A percentile compares a stretch with the other conserved stretches of the same genome.
Evolutionary conservation across 2,113 vertebrate genomes (phyloP).

Genomic region (Glaucomys volans): DNA sequence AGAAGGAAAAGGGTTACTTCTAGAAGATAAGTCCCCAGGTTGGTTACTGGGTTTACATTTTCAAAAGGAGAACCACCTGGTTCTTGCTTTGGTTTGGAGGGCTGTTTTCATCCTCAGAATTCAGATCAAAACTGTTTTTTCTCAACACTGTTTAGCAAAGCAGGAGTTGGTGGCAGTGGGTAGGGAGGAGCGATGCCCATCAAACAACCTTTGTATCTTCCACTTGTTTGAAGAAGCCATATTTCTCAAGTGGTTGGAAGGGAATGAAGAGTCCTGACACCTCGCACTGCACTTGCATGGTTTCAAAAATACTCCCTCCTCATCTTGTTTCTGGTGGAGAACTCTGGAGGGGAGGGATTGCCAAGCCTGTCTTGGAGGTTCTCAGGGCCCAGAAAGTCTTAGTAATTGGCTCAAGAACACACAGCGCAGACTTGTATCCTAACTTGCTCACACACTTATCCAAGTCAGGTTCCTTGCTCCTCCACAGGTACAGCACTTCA

Average conservation of each 20-base stretch:
- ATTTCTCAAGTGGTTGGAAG: background rate
- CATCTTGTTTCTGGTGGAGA: background rate
- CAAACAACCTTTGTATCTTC: background rate
- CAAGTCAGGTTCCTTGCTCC: background rate
- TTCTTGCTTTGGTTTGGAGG: conserved; percentile 42
- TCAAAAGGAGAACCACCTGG: conserved; percentile 6
- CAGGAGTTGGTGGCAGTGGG: background rate
- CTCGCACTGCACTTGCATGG: background rate
- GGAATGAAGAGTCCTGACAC: background rate
- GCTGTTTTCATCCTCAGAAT: conserved; percentile 52
- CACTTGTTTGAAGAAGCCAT: background rate
- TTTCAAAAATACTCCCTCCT: background rate
- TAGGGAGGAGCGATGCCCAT: background rate
- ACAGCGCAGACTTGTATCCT: background rate
- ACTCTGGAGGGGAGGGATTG: background rate
- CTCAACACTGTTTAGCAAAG: conserved; percentile 8
- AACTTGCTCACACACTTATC: background rate
- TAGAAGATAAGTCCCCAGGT: background rate
- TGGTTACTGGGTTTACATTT: background rate
- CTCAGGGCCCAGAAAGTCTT: background rate
- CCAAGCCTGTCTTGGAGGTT: background rate
- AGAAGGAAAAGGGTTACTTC: conserved; percentile 17
- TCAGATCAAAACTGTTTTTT: conserved; percentile 35
- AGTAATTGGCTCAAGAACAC: background rate
- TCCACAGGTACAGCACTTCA: background rate